Base-by-base conservation (phyloP, 92 coral and sea anemone genomes). In the Phenganax marumi region DNA sequence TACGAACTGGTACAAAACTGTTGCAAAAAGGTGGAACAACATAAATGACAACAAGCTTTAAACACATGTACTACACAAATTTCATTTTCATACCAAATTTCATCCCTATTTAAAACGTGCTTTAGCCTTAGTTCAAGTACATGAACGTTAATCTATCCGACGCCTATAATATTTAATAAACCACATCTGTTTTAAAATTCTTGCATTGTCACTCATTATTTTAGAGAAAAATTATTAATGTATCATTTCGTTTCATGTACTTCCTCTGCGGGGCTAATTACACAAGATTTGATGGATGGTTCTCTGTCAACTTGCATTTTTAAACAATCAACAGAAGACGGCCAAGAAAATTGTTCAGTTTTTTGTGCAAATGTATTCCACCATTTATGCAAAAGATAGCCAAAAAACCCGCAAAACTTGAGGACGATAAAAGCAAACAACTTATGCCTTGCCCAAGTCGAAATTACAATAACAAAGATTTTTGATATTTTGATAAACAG, bases 261-360 rank as follows among this genome's bases (percentile, higher is more conserved):
- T 66, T 66, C 72, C 72, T 33, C 10, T 10, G 46, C 49, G 72
- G 72, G 43, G 0, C 43, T 66, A 66, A 66, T 66, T 66, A 66
- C n/a, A 66, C 72, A 10, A 47, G 23, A 68, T 55, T 53, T 46
- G 69, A 77, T 65, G 61, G 70, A 76, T 75, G 58, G n/a, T 68
- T 66, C 48, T 72, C 63, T 76, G 81, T 60, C 81, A 71, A 14
- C 60, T 70, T 78, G 70, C 58, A 77, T 84, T 78, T 78, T 25
- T 50, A 80, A 71, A 71, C 79, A 50, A 77, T 85, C 70, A 73
- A 64, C 57, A 61, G 82, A 71, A 56, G 48, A 62, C 68, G 25
- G 22, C 33, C 19, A 56, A 56, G 19, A 39, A 62, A 62, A 62
- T 66, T 66, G 72, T 33, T 10, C 72, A 25, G 10, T 26, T 25